These are phyloP conservation scores for Aratinga solstitialis DNA, from an alignment of 2,797 vertebrate genomes.

Conservation along the genomic window DNA sequence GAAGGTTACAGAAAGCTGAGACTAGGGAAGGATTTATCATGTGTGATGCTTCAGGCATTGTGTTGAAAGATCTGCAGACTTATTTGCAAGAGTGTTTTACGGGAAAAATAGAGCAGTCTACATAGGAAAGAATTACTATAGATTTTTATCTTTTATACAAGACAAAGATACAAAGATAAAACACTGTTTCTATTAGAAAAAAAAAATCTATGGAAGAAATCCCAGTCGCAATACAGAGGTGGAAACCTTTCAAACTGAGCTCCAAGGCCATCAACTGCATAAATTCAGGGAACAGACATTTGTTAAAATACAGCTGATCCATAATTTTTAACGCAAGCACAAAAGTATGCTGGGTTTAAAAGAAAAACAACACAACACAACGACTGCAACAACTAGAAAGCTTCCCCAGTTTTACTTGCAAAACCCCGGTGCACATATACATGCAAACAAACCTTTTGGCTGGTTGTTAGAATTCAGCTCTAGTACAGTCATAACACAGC, in stretches of 20 bases:
- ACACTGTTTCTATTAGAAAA: conserved; percentile 41
- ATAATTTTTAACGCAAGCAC: conserved; percentile 66
- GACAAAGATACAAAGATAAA: conserved; percentile 81
- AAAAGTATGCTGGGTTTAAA: conserved; percentile 14
- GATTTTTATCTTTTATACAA: conserved; percentile 77
- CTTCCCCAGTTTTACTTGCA: conserved; percentile 50
- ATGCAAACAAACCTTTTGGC: conserved; percentile 68
- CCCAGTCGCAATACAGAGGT: conserved; percentile 53
- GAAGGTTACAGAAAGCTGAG: conserved; percentile 80
- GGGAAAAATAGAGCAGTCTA: conserved; percentile 73
- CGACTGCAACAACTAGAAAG: conserved; percentile 28
- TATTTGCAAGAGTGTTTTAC: conserved; percentile 82
- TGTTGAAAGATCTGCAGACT: conserved; percentile 78
- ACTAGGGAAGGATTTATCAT: conserved; percentile 79
- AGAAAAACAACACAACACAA: background rate
- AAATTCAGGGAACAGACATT: conserved; percentile 62
- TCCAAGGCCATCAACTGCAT: conserved; percentile 51
- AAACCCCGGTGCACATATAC: conserved; percentile 28
- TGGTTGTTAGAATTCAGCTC: conserved; percentile 72
- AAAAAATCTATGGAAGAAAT: conserved; percentile 68
- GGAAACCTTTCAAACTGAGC: conserved; percentile 67
- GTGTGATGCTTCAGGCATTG: conserved; percentile 77
- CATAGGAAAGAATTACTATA: conserved; percentile 75
- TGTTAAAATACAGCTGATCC: conserved; percentile 58
- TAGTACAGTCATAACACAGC: conserved; percentile 68